Percentiles rank a stretch among this genome's conserved stretches.
These are phyloP conservation scores for Thereva nobilitata DNA, from an alignment of 2,888 invertebrate genomes.

Conservation along the genomic window DNA sequence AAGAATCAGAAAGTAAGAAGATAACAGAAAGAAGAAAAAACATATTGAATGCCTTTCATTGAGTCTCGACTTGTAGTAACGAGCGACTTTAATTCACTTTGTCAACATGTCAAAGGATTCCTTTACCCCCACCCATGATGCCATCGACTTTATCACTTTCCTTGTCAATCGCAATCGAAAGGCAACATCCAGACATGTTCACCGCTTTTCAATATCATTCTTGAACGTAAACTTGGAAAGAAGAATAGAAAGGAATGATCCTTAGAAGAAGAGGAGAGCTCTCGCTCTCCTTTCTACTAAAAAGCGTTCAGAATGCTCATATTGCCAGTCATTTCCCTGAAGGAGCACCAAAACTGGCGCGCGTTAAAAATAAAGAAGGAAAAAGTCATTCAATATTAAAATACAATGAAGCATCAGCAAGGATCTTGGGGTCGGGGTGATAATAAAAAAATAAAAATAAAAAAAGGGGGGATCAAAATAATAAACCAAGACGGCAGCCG, in stretches of 20 bases:
- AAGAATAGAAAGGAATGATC: too few species aligned
- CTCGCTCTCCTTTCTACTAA: too few species aligned
- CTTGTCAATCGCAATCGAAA: slow-evolving; percentile 33
- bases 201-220: slow-evolving; percentile 16
- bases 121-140: neutral
- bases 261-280: too few species aligned
- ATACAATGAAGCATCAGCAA: slow-evolving; percentile 5
- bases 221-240: too few species aligned
- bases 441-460: neutral
- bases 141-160: slow-evolving; percentile 9
- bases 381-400: slow-evolving; percentile 26
- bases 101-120: slow-evolving; percentile 27
- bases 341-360: too few species aligned
- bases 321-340: too few species aligned
- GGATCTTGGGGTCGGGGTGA: neutral
- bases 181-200: slow-evolving; percentile 23
- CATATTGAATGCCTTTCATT: slow-evolving; percentile 27
- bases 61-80: slow-evolving; percentile 7
- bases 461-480: neutral
- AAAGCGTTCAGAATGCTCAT: too few species aligned
- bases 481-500: neutral
- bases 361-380: neutral
- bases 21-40: too few species aligned
- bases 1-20: too few species aligned
- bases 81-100: slow-evolving; percentile 33